Conservation (phyloP, 2,888 invertebrate genomes). For the Fragum sueziense region DNA sequence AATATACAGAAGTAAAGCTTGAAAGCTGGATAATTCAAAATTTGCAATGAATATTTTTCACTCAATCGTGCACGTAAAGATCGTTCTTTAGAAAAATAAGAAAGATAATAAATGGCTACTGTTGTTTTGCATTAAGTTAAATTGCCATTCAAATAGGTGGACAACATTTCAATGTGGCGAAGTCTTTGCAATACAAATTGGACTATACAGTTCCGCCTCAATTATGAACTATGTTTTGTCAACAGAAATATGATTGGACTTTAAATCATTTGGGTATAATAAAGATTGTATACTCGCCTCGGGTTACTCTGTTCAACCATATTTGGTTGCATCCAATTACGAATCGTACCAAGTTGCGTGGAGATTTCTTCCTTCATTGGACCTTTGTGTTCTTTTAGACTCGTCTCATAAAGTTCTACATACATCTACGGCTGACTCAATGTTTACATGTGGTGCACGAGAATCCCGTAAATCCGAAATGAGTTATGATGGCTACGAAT, state of each 20-base stretch:
- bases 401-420: conserved; percentile 10
- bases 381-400: conserved; percentile 6
- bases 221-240: too few species aligned
- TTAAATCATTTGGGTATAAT: not conserved
- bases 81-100: too few species aligned
- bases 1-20: too few species aligned
- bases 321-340: conserved; percentile 82
- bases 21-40: too few species aligned
- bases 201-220: too few species aligned
- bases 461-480: not conserved
- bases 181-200: too few species aligned
- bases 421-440: conserved; percentile 3
- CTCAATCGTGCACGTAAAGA: too few species aligned
- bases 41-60: too few species aligned
- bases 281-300: conserved; percentile 60
- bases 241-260: not conserved
- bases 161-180: too few species aligned
- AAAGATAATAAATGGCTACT: too few species aligned
- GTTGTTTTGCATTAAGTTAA: too few species aligned
- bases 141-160: too few species aligned
- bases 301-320: conserved; percentile 75
- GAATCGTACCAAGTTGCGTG: conserved; percentile 71
- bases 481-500: not conserved
- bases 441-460: not conserved
- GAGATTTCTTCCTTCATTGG: conserved; percentile 78